Evolutionary conservation across 92 coral and sea anemone genomes (phyloP).

Genomic region (Montipora capitata): DNA sequence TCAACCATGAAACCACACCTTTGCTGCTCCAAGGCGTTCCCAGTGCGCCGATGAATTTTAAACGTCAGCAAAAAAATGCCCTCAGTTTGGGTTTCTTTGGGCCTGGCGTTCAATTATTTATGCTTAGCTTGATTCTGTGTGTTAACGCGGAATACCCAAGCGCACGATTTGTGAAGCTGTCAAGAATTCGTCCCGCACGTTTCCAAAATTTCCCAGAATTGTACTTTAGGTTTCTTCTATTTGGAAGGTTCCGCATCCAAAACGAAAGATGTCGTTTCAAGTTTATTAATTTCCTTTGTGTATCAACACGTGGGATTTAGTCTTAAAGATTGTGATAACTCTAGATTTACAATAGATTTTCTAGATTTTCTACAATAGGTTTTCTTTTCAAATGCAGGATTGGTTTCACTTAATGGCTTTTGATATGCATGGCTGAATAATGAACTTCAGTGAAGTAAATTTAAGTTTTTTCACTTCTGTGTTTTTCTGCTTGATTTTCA

Average conservation of each 20-base stretch:
- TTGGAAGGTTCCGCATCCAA: too few relatives aligned
- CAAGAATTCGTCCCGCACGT: too few relatives aligned
- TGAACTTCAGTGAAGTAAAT: background rate
- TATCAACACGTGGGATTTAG: background rate
- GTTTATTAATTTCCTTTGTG: background rate
- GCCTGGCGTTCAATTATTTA: too few relatives aligned
- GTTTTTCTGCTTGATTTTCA: constrained; percentile 15
- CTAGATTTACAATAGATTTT: background rate
- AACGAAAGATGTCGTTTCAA: background rate
- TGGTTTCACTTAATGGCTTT: background rate
- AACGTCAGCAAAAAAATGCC: too few relatives aligned
- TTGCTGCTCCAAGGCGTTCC: too few relatives aligned
- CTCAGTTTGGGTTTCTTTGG: too few relatives aligned
- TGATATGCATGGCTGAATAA: background rate
- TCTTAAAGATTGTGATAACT: constrained; percentile 17
- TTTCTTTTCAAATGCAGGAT: constrained; percentile 26
- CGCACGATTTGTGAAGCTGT: too few relatives aligned
- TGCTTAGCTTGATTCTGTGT: too few relatives aligned
- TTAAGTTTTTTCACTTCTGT: background rate
- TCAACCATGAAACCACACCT: too few relatives aligned
- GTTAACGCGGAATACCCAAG: background rate
- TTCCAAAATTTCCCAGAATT: too few relatives aligned
- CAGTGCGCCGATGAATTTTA: too few relatives aligned
- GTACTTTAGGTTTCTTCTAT: too few relatives aligned
- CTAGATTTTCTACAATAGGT: background rate